Evolutionary conservation across 2,113 vertebrate species (phyloP).

Genomic region (Phaethornis superciliosus): DNA sequence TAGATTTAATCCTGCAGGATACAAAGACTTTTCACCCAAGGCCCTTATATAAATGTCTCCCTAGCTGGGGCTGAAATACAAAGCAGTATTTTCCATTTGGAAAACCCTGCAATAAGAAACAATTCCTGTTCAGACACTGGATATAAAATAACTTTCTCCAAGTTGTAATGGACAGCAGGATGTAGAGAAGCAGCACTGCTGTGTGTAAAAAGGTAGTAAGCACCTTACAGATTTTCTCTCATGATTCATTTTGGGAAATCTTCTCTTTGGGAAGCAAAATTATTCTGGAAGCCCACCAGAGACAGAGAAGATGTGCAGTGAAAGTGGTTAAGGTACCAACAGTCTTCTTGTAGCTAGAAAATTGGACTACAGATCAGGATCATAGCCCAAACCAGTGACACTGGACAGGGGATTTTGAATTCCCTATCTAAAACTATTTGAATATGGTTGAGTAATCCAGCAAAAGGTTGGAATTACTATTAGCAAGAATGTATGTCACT

Average conservation of each 20-base stretch:
- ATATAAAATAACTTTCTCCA: neutral
- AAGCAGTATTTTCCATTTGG: neutral
- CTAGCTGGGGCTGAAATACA: neutral
- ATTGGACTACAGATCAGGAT: neutral
- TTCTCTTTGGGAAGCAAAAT: neutral
- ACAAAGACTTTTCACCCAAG: neutral
- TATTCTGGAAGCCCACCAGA: neutral
- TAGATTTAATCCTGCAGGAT: neutral
- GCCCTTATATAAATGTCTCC: neutral
- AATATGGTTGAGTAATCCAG: neutral
- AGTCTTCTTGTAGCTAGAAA: neutral
- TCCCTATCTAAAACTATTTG: neutral
- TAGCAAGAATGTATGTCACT: constrained; percentile 32
- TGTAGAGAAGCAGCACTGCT: neutral
- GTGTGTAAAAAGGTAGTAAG: neutral
- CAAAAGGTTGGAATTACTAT: constrained; percentile 29
- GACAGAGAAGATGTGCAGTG: neutral
- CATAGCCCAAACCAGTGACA: neutral
- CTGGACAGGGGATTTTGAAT: neutral
- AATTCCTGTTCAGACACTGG: neutral
- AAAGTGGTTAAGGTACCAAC: neutral
- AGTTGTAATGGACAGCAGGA: neutral
- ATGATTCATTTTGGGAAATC: neutral
- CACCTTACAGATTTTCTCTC: neutral
- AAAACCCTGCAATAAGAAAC: neutral